Conservation (phyloP, 2,797 vertebrate species). For the Arrhamphus sclerolepis region DNA sequence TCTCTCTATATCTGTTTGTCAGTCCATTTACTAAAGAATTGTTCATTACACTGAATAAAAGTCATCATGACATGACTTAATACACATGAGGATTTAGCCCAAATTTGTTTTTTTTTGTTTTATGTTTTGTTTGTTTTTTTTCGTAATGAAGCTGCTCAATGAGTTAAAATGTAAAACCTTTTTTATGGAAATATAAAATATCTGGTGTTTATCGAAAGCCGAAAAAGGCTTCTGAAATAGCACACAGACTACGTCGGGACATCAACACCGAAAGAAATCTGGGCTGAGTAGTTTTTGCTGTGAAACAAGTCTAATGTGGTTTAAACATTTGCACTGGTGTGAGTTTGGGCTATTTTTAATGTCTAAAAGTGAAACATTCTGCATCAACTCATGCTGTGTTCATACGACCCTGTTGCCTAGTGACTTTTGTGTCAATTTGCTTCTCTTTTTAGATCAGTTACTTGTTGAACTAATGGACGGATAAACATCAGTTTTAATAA, state of each 20-base stretch:
- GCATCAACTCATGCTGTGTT: not conserved
- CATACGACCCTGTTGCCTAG: not conserved
- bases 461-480: not conserved
- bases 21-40: conserved; percentile 50
- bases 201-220: not conserved
- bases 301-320: no score
- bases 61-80: conserved; percentile 39
- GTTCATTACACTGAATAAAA: conserved; percentile 30
- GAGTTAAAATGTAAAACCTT: not conserved
- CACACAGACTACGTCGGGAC: not conserved
- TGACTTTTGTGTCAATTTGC: no score
- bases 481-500: not conserved
- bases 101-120: conserved; percentile 40
- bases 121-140: conserved; percentile 41
- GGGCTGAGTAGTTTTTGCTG: not conserved
- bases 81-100: conserved; percentile 39
- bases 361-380: not conserved
- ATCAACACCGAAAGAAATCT: not conserved
- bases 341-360: not conserved
- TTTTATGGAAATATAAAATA: conserved; percentile 1
- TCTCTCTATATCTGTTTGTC: conserved; percentile 55
- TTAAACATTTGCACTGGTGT: not conserved
- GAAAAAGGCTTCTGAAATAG: conserved; percentile 31
- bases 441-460: not conserved
- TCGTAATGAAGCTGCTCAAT: conserved; percentile 37